Percentiles rank a stretch among this genome's conserved stretches.
Evolutionary conservation across 2,797 vertebrate genomes (phyloP).

Genomic region (Lagodon rhomboides): DNA sequence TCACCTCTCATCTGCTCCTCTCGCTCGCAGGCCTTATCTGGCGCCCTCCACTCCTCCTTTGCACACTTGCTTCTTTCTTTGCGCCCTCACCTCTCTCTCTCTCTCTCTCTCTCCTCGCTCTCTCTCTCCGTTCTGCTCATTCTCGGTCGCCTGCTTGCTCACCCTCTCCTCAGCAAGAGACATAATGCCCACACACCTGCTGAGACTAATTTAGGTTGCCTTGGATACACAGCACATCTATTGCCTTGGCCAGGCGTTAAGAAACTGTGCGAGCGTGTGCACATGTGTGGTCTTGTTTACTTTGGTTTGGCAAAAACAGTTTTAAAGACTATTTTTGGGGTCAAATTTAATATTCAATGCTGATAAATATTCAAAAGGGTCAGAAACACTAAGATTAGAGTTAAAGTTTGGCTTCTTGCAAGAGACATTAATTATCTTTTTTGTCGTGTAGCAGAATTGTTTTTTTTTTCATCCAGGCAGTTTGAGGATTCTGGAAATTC

Average conservation of each 20-base stretch:
- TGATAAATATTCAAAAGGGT: not conserved
- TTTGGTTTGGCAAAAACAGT: not conserved
- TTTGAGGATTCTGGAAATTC: not conserved
- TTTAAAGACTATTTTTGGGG: not conserved
- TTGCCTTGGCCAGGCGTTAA: constrained; percentile 35
- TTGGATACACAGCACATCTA: constrained; percentile 67
- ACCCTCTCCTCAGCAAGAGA: constrained; percentile 37
- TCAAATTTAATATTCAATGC: not conserved
- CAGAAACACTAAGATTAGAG: not conserved
- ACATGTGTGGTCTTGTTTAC: not conserved
- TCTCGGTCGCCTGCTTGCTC: constrained; percentile 16
- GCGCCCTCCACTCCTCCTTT: constrained; percentile 37
- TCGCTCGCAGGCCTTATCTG: constrained; percentile 45
- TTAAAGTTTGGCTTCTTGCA: not conserved
- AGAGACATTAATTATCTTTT: not conserved
- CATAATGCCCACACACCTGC: constrained; percentile 62
- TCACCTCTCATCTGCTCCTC: constrained; percentile 48
- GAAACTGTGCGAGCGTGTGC: constrained; percentile 1
- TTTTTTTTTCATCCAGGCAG: not conserved
- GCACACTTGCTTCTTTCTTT: constrained; percentile 15
- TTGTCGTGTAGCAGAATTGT: not conserved
- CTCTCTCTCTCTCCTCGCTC: not conserved
- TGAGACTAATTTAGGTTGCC: constrained; percentile 76
- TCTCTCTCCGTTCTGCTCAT: not conserved
- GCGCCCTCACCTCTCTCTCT: not conserved